Conservation (phyloP, 2,888 invertebrate genomes). For the Aplocera efformata region DNA sequence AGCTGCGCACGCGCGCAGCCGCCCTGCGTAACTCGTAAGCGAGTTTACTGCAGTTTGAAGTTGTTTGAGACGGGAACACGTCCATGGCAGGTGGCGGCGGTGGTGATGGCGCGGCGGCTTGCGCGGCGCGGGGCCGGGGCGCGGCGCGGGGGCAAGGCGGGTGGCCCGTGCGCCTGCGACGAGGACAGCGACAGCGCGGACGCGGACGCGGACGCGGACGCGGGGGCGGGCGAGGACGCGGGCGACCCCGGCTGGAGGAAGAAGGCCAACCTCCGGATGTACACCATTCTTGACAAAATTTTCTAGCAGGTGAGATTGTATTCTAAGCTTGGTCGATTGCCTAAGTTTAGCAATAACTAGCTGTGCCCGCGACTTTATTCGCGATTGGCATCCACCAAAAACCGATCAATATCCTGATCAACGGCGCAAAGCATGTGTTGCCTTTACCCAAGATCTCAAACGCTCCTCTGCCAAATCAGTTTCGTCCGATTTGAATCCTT, state of each 20-base stretch:
- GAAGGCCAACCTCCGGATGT: constrained; percentile 72
- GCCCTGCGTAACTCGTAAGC: too few relatives aligned
- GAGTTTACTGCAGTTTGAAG: too few relatives aligned
- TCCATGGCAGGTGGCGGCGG: constrained; percentile 63
- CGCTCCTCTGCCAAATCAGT: too few relatives aligned
- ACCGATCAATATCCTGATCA: too few relatives aligned
- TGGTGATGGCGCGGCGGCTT: constrained; percentile 60
- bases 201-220: constrained; percentile 32
- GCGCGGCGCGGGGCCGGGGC: constrained; percentile 20
- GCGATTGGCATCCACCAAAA: too few relatives aligned
- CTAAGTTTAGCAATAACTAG: too few relatives aligned
- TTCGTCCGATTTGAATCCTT: too few relatives aligned
- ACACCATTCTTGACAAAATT: constrained; percentile 75
- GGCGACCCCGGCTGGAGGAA: constrained; percentile 63
- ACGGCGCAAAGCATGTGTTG: too few relatives aligned
- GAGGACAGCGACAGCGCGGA: constrained; percentile 43
- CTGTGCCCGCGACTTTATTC: too few relatives aligned
- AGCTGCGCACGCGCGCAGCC: neutral
- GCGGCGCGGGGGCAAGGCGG: constrained; percentile 23
- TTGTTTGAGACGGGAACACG: too few relatives aligned
- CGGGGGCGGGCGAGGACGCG: constrained; percentile 33
- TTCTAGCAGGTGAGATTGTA: constrained; percentile 66
- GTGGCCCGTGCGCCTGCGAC: constrained; percentile 31
- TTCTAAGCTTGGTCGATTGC: too few relatives aligned
- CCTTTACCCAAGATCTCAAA: too few relatives aligned